Percentiles rank a stretch among this genome's conserved stretches.
Conservation (phyloP, 2,888 invertebrate genomes). For the Charanyca ferruginea region DNA sequence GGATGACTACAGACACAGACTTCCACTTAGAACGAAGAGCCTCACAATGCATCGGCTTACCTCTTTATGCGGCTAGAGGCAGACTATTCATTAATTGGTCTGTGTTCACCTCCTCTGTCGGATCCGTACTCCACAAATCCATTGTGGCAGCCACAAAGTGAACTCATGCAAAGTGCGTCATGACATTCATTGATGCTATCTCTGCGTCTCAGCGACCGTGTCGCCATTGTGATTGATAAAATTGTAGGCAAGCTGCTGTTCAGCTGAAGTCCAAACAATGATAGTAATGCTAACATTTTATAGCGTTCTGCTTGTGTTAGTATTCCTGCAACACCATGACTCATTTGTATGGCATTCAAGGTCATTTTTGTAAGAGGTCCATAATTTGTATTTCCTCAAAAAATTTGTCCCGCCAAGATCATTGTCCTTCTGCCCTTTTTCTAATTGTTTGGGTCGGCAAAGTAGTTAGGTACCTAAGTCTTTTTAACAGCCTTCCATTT, state of each 20-base stretch:
- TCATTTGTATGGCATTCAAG: constrained; percentile 1
- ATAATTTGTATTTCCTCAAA: not conserved
- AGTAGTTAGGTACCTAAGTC: not conserved
- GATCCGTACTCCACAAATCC: not conserved
- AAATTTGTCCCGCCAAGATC: not conserved
- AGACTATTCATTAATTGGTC: too few species aligned
- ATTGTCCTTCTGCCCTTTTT: not conserved
- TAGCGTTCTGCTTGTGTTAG: constrained; percentile 20
- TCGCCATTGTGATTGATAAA: constrained; percentile 51
- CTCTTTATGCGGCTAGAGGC: too few species aligned
- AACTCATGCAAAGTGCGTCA: constrained; percentile 11
- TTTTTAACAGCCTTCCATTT: not conserved
- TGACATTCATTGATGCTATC: constrained; percentile 29
- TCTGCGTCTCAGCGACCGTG: constrained; percentile 25
- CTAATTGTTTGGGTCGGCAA: not conserved
- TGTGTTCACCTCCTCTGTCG: not conserved
- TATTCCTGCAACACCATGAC: constrained; percentile 8
- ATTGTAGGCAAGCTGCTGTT: constrained; percentile 33
- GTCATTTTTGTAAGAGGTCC: not conserved
- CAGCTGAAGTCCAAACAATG: not conserved
- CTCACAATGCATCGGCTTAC: too few species aligned
- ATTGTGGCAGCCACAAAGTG: not conserved
- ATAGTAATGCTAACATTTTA: constrained; percentile 31
- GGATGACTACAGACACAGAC: too few species aligned
- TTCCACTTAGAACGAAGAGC: too few species aligned